Conservation (phyloP, 2,888 invertebrate species). For the Chrysodeixis includens region DNA sequence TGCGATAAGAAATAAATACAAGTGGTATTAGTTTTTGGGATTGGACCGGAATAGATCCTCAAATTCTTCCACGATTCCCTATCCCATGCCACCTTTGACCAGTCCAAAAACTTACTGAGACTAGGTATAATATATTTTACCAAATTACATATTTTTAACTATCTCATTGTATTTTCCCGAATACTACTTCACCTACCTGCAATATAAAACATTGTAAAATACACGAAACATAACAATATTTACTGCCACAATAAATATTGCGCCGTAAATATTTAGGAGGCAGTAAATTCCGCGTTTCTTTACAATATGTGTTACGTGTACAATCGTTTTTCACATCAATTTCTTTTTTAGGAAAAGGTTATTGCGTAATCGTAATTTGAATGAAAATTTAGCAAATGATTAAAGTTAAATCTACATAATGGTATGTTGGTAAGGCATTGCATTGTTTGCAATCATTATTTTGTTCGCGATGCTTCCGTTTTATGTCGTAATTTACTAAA, state of each 20-base stretch:
- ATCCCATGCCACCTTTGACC: no score
- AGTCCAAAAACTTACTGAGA: neutral
- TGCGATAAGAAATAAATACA: no score
- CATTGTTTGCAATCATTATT: no score
- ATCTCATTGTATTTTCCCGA: neutral
- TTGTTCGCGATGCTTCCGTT: no score
- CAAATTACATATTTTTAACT: neutral
- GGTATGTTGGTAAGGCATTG: no score
- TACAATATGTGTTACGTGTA: neutral
- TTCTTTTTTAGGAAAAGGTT: neutral
- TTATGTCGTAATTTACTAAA: no score
- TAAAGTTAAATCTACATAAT: no score
- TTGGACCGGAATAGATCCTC: no score
- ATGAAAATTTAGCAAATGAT: neutral
- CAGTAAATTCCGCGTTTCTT: conserved; percentile 1
- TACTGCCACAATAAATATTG: conserved; percentile 2
- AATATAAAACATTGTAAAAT: neutral
- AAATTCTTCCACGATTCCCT: no score
- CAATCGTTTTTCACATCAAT: neutral
- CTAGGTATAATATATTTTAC: neutral
- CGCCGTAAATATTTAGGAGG: conserved; percentile 5
- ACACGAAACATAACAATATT: conserved; percentile 3
- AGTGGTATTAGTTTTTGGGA: no score
- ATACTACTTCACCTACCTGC: neutral
- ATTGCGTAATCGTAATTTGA: neutral